These are phyloP conservation scores for Polietes domitor DNA, from an alignment of 2,888 invertebrate species.

Conservation along the genomic window DNA sequence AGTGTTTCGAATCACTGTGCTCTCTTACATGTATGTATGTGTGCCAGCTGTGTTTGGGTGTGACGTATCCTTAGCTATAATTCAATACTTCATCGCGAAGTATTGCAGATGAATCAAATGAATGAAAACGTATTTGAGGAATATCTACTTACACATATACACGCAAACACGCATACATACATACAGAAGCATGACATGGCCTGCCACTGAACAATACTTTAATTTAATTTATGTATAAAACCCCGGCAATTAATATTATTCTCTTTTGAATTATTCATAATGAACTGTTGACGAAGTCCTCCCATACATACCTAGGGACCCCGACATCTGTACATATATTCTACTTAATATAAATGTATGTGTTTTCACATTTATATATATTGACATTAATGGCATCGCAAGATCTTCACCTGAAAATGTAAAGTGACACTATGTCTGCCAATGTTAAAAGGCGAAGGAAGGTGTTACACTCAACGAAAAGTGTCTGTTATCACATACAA, in stretches of 20 bases:
- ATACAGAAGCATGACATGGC: not conserved
- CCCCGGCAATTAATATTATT: slow-evolving; percentile 4
- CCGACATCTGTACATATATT: no score
- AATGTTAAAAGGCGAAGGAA: slow-evolving; percentile 16
- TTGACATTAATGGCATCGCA: no score
- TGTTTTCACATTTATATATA: no score
- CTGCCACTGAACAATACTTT: not conserved
- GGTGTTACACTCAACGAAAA: no score
- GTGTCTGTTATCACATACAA: no score
- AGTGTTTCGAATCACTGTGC: no score
- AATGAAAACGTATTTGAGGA: no score
- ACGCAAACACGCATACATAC: not conserved
- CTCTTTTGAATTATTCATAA: slow-evolving; percentile 27
- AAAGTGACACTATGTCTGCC: slow-evolving; percentile 16
- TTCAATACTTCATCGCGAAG: not conserved
- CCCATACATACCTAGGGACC: not conserved
- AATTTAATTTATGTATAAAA: slow-evolving; percentile 15
- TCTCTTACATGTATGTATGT: no score
- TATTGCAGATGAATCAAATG: no score
- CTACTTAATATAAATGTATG: not conserved
- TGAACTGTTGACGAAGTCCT: not conserved
- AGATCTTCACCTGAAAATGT: not conserved
- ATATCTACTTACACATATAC: not conserved
- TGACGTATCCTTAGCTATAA: not conserved
- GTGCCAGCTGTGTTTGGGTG: not conserved